A percentile compares a stretch with the other conserved stretches of the same genome.
These are phyloP conservation scores for Sisyra terminalis DNA, from an alignment of 2,888 invertebrate species.

Conservation along the genomic window DNA sequence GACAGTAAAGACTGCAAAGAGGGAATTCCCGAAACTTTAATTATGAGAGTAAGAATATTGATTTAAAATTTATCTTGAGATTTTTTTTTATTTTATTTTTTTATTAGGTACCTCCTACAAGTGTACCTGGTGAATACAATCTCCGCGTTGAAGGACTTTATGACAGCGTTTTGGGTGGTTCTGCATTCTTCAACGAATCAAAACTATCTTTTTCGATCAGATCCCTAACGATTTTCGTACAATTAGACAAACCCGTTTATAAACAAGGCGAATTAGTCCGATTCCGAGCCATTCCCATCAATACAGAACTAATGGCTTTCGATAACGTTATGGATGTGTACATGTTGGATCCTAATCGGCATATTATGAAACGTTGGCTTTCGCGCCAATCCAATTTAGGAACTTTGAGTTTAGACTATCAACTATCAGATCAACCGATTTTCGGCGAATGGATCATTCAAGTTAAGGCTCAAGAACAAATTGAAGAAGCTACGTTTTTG, in stretches of 20 bases:
- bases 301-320: slow-evolving; percentile 80
- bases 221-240: slow-evolving; percentile 90
- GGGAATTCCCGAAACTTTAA: slow-evolving; percentile 75
- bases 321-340: slow-evolving; percentile 83
- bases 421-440: slow-evolving; percentile 78
- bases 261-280: slow-evolving; percentile 81
- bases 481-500: slow-evolving; percentile 68
- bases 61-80: slow-evolving; percentile 4
- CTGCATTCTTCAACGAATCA: slow-evolving; percentile 81
- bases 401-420: slow-evolving; percentile 82
- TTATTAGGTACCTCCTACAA: slow-evolving; percentile 61
- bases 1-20: slow-evolving; percentile 68
- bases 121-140: slow-evolving; percentile 68
- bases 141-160: slow-evolving; percentile 31
- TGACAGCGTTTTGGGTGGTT: slow-evolving; percentile 64
- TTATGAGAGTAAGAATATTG: slow-evolving; percentile 54
- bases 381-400: slow-evolving; percentile 86
- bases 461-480: slow-evolving; percentile 75
- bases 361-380: slow-evolving; percentile 83
- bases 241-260: slow-evolving; percentile 88
- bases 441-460: slow-evolving; percentile 86
- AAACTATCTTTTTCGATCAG: slow-evolving; percentile 69
- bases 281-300: slow-evolving; percentile 84
- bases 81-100: slow-evolving; percentile 10
- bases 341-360: slow-evolving; percentile 75